phyloP scores from a whole-genome alignment of 53 echinoderm and acorn worm species.

The Apostichopus leukothele region DNA sequence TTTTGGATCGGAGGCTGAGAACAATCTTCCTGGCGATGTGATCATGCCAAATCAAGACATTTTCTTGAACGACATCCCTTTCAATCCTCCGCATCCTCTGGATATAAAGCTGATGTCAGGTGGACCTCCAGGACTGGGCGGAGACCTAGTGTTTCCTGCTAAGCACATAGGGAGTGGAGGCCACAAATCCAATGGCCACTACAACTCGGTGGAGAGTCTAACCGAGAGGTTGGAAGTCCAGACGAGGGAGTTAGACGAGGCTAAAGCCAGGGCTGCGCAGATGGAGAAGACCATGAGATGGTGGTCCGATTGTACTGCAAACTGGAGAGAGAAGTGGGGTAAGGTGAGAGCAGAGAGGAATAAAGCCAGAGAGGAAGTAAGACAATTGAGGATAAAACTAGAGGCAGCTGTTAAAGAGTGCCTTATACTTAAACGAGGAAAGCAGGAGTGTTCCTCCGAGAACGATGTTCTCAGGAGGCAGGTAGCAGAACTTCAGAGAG shows the following conservation, averaged over 20 bases:
- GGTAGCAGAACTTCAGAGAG: conserved; percentile 35
- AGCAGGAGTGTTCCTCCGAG: conserved; percentile 67
- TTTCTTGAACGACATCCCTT: conserved; percentile 26
- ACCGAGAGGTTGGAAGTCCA: conserved; percentile 83
- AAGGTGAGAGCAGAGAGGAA: conserved; percentile 93
- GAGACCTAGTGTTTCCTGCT: conserved; percentile 51
- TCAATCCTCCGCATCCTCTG: conserved; percentile 57
- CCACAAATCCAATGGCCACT: conserved; percentile 32
- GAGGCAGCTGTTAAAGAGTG: conserved; percentile 88
- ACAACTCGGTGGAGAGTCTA: conserved; percentile 45
- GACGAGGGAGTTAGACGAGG: conserved; percentile 85
- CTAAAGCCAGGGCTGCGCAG: conserved; percentile 88
- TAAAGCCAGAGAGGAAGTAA: conserved; percentile 85
- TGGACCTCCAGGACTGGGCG: conserved; percentile 53
- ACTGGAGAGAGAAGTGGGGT: conserved; percentile 98
- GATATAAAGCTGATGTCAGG: conserved; percentile 70
- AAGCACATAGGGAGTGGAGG: conserved; percentile 50
- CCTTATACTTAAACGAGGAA: conserved; percentile 76
- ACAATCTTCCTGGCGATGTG: conserved; percentile 39
- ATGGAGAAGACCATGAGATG: conserved; percentile 99
- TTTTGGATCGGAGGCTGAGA: conserved; percentile 33
- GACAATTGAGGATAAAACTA: conserved; percentile 82
- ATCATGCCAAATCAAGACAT: conserved; percentile 38
- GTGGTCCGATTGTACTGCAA: conserved; percentile 99
- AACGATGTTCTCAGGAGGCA: conserved; percentile 61